phyloP scores from a whole-genome alignment of 2,797 vertebrate genomes.

The Bradypodion ventrale region DNA sequence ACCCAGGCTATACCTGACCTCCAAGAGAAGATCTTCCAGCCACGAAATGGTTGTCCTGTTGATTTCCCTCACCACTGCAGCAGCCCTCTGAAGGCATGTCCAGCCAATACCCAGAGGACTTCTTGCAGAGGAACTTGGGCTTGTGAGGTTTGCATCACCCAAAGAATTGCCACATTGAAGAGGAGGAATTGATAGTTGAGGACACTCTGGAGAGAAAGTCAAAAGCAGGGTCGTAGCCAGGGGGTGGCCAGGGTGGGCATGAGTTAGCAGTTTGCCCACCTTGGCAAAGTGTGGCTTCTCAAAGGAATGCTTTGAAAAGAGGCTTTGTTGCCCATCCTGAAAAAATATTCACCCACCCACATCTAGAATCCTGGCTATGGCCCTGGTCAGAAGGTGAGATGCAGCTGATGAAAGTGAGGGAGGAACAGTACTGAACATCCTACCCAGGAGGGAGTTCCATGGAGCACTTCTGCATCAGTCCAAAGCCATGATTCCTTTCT shows the following conservation, averaged over 20 bases:
- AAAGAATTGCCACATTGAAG: constrained; percentile 82
- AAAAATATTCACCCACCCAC: too few relatives aligned
- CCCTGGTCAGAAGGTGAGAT: too few relatives aligned
- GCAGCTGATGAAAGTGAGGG: neutral
- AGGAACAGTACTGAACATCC: fast-evolving
- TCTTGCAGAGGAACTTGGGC: too few relatives aligned
- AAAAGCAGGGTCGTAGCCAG: neutral
- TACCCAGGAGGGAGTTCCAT: too few relatives aligned
- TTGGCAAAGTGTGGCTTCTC: too few relatives aligned
- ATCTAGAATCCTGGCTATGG: too few relatives aligned
- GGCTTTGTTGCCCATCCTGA: too few relatives aligned
- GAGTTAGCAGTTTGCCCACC: too few relatives aligned
- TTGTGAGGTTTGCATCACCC: constrained; percentile 63
- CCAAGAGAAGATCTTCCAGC: too few relatives aligned
- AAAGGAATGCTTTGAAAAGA: too few relatives aligned
- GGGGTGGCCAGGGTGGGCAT: too few relatives aligned
- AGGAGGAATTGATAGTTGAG: constrained; percentile 81
- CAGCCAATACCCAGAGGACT: constrained; percentile 71
- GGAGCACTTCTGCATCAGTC: neutral
- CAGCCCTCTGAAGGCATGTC: fast-evolving
- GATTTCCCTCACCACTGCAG: too few relatives aligned
- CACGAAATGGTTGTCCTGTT: neutral
- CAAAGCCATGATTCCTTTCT: neutral
- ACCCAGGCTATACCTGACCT: neutral
- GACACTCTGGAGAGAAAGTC: constrained; percentile 75